Evolutionary conservation across 2,797 vertebrate species (phyloP), one percentile per base, ranked within the genome.

Genomic region (Cirrhinus mrigala): DNA sequence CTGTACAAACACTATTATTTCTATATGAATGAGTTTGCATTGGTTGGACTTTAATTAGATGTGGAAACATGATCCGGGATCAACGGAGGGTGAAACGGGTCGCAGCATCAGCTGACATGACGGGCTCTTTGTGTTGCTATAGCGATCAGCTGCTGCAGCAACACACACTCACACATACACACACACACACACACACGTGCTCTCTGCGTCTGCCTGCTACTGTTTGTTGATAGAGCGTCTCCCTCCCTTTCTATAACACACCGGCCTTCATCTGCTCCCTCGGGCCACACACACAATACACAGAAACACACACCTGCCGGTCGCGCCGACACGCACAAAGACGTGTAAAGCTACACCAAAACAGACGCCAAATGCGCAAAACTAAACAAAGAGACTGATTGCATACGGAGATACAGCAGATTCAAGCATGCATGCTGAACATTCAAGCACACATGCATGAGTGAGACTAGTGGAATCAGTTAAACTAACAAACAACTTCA

Each of bases 121-220:
- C 60, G 37, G 80, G 71, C 37, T 52, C 85, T 77, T 87, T 68
- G 74, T 73, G 83, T 90, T 86, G 75, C 88, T 75, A 68, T 69
- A 27, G 52, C 37, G 20, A 85, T 87, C 84, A 76, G 83, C 75
- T 79, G 66, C 81, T 70, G 68, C 54, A 79, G 84, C 69, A 85
- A 87, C 83, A 68, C 69, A 80, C 71, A 79, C 48, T 73, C 15
- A 83, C 56, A 80, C 85, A 62, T 27, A 56, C 71, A 76, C 46
- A 29, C 46, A 86, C 79, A 86, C 12, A 66, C 40, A 66, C 81
- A 77, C 46, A 74, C 46, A 80, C 64, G 79, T 37, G 60, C 76
- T 0, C 50, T 64, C 5, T 22, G 40, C 22, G n/a, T 64, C n/a
- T 50, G 76, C 37, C 83, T 81, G 54, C 75, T 82, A 81, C 76